These are phyloP conservation scores for Tricholaema leucomelas DNA, from an alignment of 2,113 vertebrate species.

Conservation along the genomic window DNA sequence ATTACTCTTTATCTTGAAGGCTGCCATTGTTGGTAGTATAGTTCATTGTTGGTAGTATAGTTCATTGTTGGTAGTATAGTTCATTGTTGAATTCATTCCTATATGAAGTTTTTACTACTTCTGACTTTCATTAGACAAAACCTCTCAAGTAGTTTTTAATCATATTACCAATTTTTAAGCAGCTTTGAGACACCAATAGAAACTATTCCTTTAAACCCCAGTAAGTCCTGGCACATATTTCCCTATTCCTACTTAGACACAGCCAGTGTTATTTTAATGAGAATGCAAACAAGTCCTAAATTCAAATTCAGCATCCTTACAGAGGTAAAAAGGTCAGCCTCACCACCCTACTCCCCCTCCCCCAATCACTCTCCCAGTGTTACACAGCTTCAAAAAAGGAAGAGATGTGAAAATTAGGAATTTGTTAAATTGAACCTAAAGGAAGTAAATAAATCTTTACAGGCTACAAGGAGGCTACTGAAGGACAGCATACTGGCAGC, in stretches of 20 bases:
- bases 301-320: not conserved
- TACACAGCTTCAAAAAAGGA: not conserved
- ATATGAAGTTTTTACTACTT: not conserved
- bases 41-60: not conserved
- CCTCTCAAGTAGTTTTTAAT: not conserved
- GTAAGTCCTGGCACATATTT: not conserved
- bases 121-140: conserved; percentile 7
- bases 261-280: not conserved
- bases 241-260: not conserved
- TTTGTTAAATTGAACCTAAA: not conserved
- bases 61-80: too few species aligned
- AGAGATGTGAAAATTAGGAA: not conserved
- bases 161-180: not conserved
- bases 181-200: not conserved
- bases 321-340: not conserved
- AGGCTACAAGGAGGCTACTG: not conserved
- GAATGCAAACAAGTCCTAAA: not conserved
- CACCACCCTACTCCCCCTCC: too few species aligned
- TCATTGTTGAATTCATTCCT: not conserved
- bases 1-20: not conserved
- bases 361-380: not conserved
- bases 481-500: not conserved
- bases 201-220: not conserved
- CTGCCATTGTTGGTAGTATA: not conserved
- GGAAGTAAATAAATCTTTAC: not conserved